Conservation (phyloP, 2,888 invertebrate species). For the Colostygia pectinataria region DNA sequence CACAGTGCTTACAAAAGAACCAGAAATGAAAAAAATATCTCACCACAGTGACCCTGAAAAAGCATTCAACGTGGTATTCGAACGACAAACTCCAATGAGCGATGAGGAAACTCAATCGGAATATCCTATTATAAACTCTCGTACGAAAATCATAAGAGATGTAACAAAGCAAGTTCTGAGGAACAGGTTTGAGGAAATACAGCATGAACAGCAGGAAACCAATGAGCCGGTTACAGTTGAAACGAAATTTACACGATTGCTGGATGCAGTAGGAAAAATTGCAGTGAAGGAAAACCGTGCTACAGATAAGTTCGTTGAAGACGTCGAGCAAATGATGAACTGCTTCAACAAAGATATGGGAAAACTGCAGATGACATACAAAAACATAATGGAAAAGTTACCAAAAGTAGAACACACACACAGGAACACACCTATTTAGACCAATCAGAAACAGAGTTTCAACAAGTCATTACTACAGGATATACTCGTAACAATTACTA, state of each 20-base stretch:
- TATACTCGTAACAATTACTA: too few species aligned
- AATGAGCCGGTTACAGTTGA: neutral
- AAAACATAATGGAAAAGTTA: slow-evolving; percentile 41
- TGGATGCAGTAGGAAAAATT: slow-evolving; percentile 15
- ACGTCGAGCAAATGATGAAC: slow-evolving; percentile 44
- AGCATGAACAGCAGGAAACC: neutral
- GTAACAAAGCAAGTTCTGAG: slow-evolving; percentile 5
- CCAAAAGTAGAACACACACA: slow-evolving; percentile 28
- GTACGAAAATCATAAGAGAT: slow-evolving; percentile 6
- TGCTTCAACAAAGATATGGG: slow-evolving; percentile 41
- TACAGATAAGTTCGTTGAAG: slow-evolving; percentile 47
- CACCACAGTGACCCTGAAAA: slow-evolving; percentile 21
- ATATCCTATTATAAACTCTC: neutral
- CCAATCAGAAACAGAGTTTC: too few species aligned
- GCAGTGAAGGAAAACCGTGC: slow-evolving; percentile 35
- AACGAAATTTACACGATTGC: slow-evolving; percentile 12
- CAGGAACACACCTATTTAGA: too few species aligned
- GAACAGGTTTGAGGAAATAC: slow-evolving; percentile 7
- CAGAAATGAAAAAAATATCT: neutral
- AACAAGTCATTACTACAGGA: too few species aligned
- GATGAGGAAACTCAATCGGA: slow-evolving; percentile 27
- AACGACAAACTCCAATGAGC: slow-evolving; percentile 28
- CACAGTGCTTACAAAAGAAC: too few species aligned
- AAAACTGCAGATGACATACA: slow-evolving; percentile 37
- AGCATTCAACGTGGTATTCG: slow-evolving; percentile 35